Percentiles rank a stretch among this genome's conserved stretches.
Evolutionary conservation across 2,888 invertebrate species (phyloP).

Genomic region (Leucophora obtusa): DNA sequence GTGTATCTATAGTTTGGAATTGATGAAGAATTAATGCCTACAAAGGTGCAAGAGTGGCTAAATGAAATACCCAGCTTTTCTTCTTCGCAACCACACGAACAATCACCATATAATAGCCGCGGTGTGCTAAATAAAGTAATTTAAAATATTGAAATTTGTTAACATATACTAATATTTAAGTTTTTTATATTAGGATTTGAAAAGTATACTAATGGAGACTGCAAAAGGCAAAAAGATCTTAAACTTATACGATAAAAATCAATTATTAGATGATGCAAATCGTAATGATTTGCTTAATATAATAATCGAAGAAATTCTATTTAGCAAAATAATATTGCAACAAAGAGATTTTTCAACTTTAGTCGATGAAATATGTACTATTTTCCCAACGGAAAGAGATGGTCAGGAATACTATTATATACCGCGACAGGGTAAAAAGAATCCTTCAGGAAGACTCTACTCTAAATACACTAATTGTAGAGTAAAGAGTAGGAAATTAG

Average conservation of each 20-base stretch:
- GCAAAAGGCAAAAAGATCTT: slow-evolving; percentile 20
- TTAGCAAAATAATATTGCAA: slow-evolving; percentile 13
- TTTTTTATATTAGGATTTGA: background rate
- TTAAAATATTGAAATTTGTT: background rate
- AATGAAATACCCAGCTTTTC: background rate
- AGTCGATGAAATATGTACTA: slow-evolving; percentile 31
- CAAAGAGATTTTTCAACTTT: slow-evolving; percentile 19
- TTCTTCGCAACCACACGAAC: background rate
- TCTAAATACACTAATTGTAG: background rate
- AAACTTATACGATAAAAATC: slow-evolving; percentile 19
- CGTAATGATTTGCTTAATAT: slow-evolving; percentile 30
- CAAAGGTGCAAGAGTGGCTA: background rate
- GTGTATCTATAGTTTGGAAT: background rate
- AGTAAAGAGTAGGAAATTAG: background rate
- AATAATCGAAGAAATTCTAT: slow-evolving; percentile 40
- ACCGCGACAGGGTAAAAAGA: background rate
- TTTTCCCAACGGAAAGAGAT: slow-evolving; percentile 28
- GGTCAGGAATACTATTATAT: slow-evolving; percentile 8
- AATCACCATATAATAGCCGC: background rate
- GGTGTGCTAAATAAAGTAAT: background rate
- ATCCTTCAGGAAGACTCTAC: background rate
- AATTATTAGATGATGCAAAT: slow-evolving; percentile 10
- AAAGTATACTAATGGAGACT: slow-evolving; percentile 10
- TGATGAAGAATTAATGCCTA: background rate
- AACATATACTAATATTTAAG: slow-evolving; percentile 8